Evolutionary conservation across 2,888 invertebrate genomes (phyloP).

Genomic region (Acrobasis consociella): DNA sequence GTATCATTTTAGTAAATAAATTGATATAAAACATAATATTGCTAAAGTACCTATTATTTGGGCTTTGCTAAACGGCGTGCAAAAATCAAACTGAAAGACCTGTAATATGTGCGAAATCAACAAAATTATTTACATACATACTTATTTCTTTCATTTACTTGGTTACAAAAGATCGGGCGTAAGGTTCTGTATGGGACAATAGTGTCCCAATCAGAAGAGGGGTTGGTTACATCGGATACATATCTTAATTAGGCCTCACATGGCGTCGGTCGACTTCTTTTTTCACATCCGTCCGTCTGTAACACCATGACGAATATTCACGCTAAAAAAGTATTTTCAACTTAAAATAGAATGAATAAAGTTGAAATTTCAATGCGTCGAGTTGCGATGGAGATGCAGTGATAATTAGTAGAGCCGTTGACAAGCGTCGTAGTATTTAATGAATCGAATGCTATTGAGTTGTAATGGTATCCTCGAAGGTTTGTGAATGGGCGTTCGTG

Average conservation of each 20-base stretch:
- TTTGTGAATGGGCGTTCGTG: conserved; percentile 23
- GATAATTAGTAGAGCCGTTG: conserved; percentile 58
- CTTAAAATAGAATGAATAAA: conserved; percentile 15
- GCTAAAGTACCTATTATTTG: no score
- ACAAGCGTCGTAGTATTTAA: conserved; percentile 45
- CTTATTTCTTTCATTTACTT: not conserved
- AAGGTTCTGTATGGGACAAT: conserved; percentile 55
- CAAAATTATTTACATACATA: not conserved
- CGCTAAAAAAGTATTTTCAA: conserved; percentile 22
- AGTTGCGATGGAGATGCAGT: conserved; percentile 39
- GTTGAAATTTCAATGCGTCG: not conserved
- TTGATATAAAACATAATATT: no score
- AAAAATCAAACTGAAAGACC: not conserved
- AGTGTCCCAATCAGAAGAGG: conserved; percentile 68
- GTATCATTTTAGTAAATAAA: no score
- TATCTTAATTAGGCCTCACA: conserved; percentile 83
- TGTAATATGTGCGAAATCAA: not conserved
- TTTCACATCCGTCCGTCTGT: conserved; percentile 61
- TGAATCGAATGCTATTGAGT: conserved; percentile 38
- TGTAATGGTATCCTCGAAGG: conserved; percentile 29
- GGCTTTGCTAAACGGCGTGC: no score
- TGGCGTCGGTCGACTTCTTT: conserved; percentile 62
- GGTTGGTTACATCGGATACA: conserved; percentile 70
- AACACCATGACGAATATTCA: conserved; percentile 67
- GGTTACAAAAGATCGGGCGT: not conserved